Conservation (phyloP, 2,113 vertebrate species). For the Thomomys bottae region DNA sequence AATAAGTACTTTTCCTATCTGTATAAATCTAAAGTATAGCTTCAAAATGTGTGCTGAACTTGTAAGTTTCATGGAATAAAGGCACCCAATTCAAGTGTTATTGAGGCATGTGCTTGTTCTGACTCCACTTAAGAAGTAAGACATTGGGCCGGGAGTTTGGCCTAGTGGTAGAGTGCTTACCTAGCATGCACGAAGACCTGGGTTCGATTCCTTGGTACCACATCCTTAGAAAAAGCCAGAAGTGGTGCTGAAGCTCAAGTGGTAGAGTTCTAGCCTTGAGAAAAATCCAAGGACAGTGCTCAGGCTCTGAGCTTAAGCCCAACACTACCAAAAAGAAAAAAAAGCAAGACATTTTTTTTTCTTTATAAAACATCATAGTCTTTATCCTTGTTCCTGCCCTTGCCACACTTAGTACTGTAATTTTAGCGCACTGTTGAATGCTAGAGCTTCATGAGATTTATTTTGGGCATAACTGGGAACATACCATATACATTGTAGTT, state of each 20-base stretch:
- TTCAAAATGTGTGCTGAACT: not conserved
- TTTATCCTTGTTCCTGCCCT: not conserved
- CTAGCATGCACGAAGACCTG: too few species aligned
- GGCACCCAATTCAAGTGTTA: not conserved
- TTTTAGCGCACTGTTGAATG: not conserved
- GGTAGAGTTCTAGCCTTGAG: too few species aligned
- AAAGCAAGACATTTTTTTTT: not conserved
- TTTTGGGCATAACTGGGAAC: not conserved
- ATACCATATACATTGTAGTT: not conserved
- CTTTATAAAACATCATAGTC: not conserved
- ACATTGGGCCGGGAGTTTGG: too few species aligned
- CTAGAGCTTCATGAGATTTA: slow-evolving; percentile 28
- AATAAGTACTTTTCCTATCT: not conserved
- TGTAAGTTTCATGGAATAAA: not conserved
- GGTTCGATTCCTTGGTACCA: too few species aligned
- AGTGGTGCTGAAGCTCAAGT: too few species aligned
- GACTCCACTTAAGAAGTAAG: not conserved
- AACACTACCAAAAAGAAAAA: too few species aligned
- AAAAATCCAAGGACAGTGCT: too few species aligned
- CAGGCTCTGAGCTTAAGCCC: too few species aligned
- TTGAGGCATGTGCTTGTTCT: not conserved
- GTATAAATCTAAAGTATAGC: not conserved
- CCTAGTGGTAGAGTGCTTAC: too few species aligned
- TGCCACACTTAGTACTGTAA: not conserved
- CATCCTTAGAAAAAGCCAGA: too few species aligned